phyloP scores from a whole-genome alignment of 2,113 vertebrate genomes.

The Hypocryptadius cinnamomeus region DNA sequence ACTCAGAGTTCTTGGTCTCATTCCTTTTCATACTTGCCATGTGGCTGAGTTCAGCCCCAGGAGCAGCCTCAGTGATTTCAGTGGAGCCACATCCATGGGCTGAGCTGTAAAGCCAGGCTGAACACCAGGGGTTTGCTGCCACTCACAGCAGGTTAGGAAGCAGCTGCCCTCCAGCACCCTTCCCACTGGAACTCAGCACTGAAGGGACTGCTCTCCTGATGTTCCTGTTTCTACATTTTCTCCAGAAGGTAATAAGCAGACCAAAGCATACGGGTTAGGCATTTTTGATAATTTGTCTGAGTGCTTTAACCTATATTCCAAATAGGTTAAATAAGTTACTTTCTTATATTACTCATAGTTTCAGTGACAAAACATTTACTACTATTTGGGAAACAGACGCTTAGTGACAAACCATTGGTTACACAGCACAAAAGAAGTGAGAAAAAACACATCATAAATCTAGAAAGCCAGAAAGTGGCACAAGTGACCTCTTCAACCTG shows the following conservation, averaged over 20 bases:
- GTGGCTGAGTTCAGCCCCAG: not conserved
- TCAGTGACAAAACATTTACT: not conserved
- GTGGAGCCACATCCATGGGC: not conserved
- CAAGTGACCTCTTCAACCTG: not conserved
- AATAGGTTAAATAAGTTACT: not conserved
- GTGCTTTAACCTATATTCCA: not conserved
- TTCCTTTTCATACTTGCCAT: not conserved
- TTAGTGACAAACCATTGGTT: not conserved
- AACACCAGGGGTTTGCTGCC: not conserved
- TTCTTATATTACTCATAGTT: not conserved
- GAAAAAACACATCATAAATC: not conserved
- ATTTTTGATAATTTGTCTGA: not conserved
- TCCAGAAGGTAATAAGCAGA: not conserved
- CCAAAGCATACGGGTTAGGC: not conserved
- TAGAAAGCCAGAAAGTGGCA: not conserved
- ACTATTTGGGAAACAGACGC: not conserved
- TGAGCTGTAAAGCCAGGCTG: fast-evolving
- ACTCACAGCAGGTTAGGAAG: not conserved
- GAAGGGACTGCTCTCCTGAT: not conserved
- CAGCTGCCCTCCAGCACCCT: not conserved
- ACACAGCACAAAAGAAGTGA: not conserved
- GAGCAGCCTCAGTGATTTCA: not conserved
- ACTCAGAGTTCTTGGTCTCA: not conserved
- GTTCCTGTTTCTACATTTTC: fast-evolving
- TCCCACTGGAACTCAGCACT: not conserved